Evolutionary conservation across 2,113 vertebrate species (phyloP).

Genomic region (Rallus limicola): DNA sequence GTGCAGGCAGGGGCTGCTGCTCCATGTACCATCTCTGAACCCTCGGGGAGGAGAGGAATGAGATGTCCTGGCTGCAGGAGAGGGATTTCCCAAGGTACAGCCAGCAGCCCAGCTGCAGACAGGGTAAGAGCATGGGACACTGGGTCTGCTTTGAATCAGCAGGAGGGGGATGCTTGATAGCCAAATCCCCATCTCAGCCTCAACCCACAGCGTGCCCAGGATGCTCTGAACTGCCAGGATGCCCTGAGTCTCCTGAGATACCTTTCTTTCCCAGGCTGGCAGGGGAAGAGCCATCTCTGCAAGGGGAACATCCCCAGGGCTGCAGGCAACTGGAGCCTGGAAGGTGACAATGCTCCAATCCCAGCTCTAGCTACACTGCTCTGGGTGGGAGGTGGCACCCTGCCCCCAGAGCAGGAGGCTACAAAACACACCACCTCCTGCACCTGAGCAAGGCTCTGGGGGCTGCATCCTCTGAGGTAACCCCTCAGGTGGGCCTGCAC

Average conservation of each 20-base stretch:
- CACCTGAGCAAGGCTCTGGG: background rate
- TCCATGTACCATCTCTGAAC: background rate
- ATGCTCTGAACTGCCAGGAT: background rate
- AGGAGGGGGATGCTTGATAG: fast-evolving
- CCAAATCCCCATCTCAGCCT: background rate
- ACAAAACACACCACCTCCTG: background rate
- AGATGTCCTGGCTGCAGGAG: background rate
- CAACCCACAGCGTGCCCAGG: fast-evolving
- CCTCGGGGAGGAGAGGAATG: background rate
- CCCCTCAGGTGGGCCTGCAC: background rate
- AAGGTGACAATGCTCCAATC: background rate
- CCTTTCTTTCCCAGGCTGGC: background rate
- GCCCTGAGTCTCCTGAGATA: background rate
- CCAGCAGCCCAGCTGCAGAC: fast-evolving
- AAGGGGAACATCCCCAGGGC: background rate
- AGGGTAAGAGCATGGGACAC: background rate
- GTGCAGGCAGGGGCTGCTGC: background rate
- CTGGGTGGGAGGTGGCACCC: background rate
- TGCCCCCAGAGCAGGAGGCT: background rate
- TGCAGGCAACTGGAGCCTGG: background rate
- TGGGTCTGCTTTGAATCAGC: background rate
- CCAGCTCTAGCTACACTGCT: background rate
- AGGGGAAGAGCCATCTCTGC: background rate
- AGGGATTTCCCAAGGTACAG: background rate
- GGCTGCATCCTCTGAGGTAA: fast-evolving